Base-by-base conservation (phyloP, 2,797 vertebrate species). In the Microctenopoma steveboyesi region DNA sequence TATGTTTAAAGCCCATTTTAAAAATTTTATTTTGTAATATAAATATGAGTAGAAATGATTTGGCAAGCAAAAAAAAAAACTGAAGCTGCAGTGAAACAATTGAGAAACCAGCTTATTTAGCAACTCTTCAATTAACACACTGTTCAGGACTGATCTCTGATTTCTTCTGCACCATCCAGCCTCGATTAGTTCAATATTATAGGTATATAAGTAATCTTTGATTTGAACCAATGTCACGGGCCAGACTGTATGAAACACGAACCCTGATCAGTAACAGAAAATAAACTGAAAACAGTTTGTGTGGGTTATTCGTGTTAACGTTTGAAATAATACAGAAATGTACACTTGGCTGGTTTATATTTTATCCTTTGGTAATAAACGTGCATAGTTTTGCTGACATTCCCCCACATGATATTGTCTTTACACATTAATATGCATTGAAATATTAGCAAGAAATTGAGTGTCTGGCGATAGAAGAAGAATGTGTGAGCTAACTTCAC, bases 41-140 rank as follows among this genome's bases (percentile, higher is more conserved):
- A 89, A 90, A 86, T 80, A 77, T 16, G 49, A 64, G 71, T 76
- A 77, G 76, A 88, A 92, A 90, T 81, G 5, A 87, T 92, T 91
- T 91, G 91, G 91, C 91, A 81, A 85, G 74, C 40, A 22, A 22
- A 22, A 22, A 18, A 84, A 60, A 64, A 74, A 67, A 56, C 18
- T 37, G 16, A 27, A 43, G 33, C 56, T 11, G 15, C 48, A 53
- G 46, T 57, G 8, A 69, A 81, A 66, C 30, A 22, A 71, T 3
- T 55, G 50, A 83, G 43, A 50, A 63, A 82, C 66, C 49, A 64
- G 53, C 51, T 75, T 69, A 68, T 69, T 81, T 54, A 74, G 28
- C 64, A 45, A 45, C 14, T 16, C 42, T 45, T 16, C 15, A 9
- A 47, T 49, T 7, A 22, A 68, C 57, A 55, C 48, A 58, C 15